A percentile compares a stretch with the other conserved stretches of the same genome.
Evolutionary conservation across 2,888 invertebrate species (phyloP).

Genomic region (Nymphalis c-album): DNA sequence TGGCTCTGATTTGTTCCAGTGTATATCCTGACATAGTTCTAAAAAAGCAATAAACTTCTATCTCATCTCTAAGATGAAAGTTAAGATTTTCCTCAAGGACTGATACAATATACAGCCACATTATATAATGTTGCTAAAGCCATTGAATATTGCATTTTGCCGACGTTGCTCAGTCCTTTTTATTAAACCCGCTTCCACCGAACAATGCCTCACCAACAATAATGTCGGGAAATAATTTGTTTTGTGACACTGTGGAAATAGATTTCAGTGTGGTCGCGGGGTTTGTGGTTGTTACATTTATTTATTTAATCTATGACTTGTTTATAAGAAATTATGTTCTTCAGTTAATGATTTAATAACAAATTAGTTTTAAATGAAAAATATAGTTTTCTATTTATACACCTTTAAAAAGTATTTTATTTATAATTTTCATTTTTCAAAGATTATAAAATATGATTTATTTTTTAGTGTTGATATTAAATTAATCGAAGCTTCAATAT

Average conservation of each 20-base stretch:
- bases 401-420: no score
- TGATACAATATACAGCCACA: constrained; percentile 17
- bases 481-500: no score
- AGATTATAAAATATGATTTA: no score
- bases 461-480: no score
- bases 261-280: constrained; percentile 20
- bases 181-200: constrained; percentile 56
- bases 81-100: constrained; percentile 16
- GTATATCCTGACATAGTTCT: background rate
- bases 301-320: background rate
- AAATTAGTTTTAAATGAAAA: no score
- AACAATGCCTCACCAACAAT: constrained; percentile 49
- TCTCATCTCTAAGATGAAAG: constrained; percentile 8
- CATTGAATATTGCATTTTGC: constrained; percentile 52
- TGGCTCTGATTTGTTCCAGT: background rate
- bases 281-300: background rate
- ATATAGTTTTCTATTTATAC: no score
- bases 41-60: constrained; percentile 1
- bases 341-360: no score
- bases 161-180: constrained; percentile 52
- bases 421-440: no score
- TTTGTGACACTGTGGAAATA: constrained; percentile 33
- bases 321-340: background rate
- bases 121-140: constrained; percentile 25
- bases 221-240: constrained; percentile 40